Base-by-base conservation (phyloP, 2,888 invertebrate genomes). In the Tenthredo amoena region DNA sequence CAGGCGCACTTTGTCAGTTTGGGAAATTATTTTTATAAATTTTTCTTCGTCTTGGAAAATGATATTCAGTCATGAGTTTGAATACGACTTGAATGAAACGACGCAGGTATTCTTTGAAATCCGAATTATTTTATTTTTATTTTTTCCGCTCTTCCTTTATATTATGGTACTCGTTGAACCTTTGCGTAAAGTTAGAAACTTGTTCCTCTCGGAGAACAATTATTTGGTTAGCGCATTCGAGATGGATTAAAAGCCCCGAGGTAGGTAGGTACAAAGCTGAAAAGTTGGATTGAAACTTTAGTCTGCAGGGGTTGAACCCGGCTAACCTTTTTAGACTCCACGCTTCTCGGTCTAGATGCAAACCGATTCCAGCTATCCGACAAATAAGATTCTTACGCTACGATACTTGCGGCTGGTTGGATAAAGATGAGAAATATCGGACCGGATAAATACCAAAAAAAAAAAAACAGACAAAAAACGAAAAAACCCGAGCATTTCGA, bases 191-290 rank as follows among this genome's bases (percentile, higher is more conserved):
- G 58, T 68, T 65, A 15, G 21, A 65, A 68, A 83, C 58, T 81
- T 40, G 81, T 40, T 58, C 62, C 26, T 58, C 62, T 77, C 77
- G 37, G 50, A 10, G 83, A 68, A 68, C 83, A 83, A 83, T 83
- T 83, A 83, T 83, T 83, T 83, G 83, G 83, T 83, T 71, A 83
- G 83, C 83, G 83, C 43, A 83, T 83, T 83, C 83, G 47, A 83
- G 83, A 83, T 83, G 83, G 50, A 83, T 83, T 65, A 83, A 83
- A 83, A 83, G 83, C 83, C 81, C 37, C 68, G 68, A 68, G 83
- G 62, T 55, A 50, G 15, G 10, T 43, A 47, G 43, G 47, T 81
- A 83, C 65, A 83, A 71, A 83, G 83, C 71, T 83, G 83, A 68
- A 71, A 83, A 83, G 83, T 83, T 83, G 83, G 68, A 83, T 83